Conservation (phyloP, 2,797 vertebrate genomes). For the Sebastes steindachneri region DNA sequence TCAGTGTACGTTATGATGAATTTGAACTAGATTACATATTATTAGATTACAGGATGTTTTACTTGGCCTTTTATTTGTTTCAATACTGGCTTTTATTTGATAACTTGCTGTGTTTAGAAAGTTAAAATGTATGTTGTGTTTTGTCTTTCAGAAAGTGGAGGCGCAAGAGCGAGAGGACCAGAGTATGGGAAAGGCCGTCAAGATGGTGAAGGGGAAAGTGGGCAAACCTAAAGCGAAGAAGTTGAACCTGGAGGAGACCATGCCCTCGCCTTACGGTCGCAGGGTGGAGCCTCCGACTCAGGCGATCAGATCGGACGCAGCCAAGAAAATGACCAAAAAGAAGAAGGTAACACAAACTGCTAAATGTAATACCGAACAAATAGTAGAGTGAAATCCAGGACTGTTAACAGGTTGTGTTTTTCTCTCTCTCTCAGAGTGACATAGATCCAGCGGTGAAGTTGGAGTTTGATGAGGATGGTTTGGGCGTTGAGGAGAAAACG, state of each 20-base stretch:
- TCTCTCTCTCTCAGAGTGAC: slow-evolving; percentile 82
- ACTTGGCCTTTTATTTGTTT: neutral
- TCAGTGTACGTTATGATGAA: neutral
- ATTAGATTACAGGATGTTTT: neutral
- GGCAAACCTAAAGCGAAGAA: slow-evolving; percentile 97
- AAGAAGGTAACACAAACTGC: slow-evolving; percentile 87
- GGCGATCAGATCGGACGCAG: slow-evolving; percentile 91
- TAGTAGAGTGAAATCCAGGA: neutral
- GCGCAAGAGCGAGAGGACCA: slow-evolving; percentile 91
- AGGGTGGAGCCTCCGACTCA: slow-evolving; percentile 91
- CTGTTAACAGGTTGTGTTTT: neutral
- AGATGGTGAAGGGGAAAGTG: slow-evolving; percentile 95
- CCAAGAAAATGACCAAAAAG: slow-evolving; percentile 93
- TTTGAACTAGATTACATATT: too few species aligned
- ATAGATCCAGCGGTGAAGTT: slow-evolving; percentile 74
- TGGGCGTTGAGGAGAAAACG: slow-evolving; percentile 79
- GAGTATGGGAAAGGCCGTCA: slow-evolving; percentile 85
- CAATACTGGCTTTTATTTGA: neutral
- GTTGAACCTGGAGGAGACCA: slow-evolving; percentile 93
- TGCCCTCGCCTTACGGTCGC: slow-evolving; percentile 93
- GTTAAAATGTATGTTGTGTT: neutral
- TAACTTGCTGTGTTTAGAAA: neutral
- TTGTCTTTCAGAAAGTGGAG: slow-evolving; percentile 89
- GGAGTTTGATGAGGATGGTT: slow-evolving; percentile 89
- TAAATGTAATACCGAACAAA: accelerated